Percentiles rank a stretch among this genome's conserved stretches.
Conservation (phyloP, 1,140 invertebrate genomes). For the Chironomus tepperi region DNA sequence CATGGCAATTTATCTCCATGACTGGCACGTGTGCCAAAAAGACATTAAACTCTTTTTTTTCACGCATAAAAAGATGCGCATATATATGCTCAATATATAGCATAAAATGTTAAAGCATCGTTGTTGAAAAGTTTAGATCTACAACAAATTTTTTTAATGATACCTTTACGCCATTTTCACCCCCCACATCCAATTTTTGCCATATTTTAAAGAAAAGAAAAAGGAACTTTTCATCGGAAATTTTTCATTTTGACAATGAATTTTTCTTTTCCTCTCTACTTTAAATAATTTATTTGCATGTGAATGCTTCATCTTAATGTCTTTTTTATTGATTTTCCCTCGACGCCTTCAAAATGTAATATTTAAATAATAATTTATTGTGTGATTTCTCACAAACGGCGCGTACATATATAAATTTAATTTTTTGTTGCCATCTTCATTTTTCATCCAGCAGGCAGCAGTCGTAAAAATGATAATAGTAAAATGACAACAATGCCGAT, state of each 20-base stretch:
- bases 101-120: no score
- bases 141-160: conserved; percentile 15
- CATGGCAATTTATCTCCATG: conserved; percentile 21
- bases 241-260: conserved; percentile 14
- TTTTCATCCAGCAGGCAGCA: not conserved
- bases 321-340: conserved; percentile 14
- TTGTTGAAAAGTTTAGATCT: not conserved
- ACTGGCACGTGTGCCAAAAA: conserved; percentile 18
- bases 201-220: not conserved
- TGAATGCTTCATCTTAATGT: conserved; percentile 13
- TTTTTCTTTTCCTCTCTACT: not conserved
- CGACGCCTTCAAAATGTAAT: conserved; percentile 12
- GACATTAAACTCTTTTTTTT: conserved; percentile 18
- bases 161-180: not conserved
- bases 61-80: not conserved
- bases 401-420: not conserved
- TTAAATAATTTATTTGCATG: conserved; percentile 15
- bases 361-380: conserved; percentile 15
- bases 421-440: not conserved
- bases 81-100: not conserved
- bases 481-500: not conserved
- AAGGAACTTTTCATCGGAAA: conserved; percentile 1
- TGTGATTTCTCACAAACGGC: conserved; percentile 12
- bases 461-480: not conserved
- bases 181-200: not conserved